These are phyloP conservation scores for Cataglyphis hispanica DNA, from an alignment of 1,140 invertebrate genomes.

Conservation along the genomic window DNA sequence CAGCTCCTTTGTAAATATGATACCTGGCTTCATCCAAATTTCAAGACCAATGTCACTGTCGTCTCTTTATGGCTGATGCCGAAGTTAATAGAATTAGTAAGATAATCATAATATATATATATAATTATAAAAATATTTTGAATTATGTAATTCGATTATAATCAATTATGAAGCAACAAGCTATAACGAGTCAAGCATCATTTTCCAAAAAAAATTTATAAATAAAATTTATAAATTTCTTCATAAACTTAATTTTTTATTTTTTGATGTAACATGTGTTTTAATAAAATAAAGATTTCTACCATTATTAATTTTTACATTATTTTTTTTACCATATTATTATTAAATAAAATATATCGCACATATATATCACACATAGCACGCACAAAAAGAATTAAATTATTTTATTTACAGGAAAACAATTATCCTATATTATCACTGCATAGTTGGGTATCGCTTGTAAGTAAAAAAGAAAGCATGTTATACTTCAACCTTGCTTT, in stretches of 20 bases:
- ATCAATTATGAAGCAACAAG: background rate
- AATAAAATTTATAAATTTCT: background rate
- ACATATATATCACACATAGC: background rate
- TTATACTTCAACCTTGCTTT: background rate
- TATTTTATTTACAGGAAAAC: conserved; percentile 70
- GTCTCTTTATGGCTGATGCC: conserved; percentile 85
- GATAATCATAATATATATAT: too few species aligned
- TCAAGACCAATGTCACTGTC: conserved; percentile 81
- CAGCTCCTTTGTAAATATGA: conserved; percentile 87
- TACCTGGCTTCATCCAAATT: conserved; percentile 82
- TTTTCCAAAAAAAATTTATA: background rate
- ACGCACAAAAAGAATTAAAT: conserved; percentile 20
- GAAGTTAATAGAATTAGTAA: conserved; percentile 87
- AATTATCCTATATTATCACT: conserved; percentile 71
- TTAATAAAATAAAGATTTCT: background rate
- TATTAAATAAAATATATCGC: background rate
- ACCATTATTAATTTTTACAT: background rate
- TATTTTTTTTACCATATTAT: background rate
- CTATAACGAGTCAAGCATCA: background rate
- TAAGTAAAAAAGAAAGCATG: conserved; percentile 67
- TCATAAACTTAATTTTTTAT: background rate
- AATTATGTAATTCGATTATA: background rate
- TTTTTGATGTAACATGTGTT: background rate
- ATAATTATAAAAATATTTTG: background rate
- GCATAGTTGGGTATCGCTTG: conserved; percentile 78